Conservation (phyloP, 2,797 vertebrate species). For the Clarias pachynema region DNA sequence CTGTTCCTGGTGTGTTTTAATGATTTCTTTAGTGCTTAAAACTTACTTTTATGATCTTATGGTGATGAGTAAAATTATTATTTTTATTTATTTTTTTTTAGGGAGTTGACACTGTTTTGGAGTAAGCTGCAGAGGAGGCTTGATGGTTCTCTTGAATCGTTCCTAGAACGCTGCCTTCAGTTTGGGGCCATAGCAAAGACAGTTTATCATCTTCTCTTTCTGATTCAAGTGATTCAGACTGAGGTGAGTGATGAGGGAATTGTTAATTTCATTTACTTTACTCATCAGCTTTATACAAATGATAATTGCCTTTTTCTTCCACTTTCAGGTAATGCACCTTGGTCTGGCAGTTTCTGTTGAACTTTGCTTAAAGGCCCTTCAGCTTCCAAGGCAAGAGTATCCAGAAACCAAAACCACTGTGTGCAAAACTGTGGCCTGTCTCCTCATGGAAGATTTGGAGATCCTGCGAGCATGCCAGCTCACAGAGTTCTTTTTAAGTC, state of each 20-base stretch:
- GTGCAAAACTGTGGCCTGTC: conserved; percentile 92
- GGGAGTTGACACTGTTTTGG: conserved; percentile 96
- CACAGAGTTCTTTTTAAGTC: conserved; percentile 91
- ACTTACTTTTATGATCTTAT: background rate
- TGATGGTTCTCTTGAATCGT: conserved; percentile 88
- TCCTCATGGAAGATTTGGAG: conserved; percentile 92
- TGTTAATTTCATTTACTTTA: background rate
- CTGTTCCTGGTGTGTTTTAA: conserved; percentile 89
- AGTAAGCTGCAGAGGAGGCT: conserved; percentile 95
- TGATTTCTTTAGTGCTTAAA: background rate
- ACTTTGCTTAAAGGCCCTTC: conserved; percentile 94
- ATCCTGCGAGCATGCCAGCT: conserved; percentile 93
- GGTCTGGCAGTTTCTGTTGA: conserved; percentile 89
- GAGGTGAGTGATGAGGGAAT: conserved; percentile 78
- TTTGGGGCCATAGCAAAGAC: conserved; percentile 96
- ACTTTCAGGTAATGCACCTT: conserved; percentile 82
- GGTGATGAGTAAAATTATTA: too few relatives aligned
- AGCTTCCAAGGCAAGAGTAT: conserved; percentile 88
- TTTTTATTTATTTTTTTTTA: conserved; percentile 58
- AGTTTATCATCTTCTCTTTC: conserved; percentile 91
- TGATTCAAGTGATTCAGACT: conserved; percentile 93
- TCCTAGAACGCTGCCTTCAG: conserved; percentile 95
- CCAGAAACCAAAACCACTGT: conserved; percentile 88
- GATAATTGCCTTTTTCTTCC: background rate
- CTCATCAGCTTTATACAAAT: background rate